These are phyloP conservation scores for Eleginops maclovinus DNA, from an alignment of 2,113 vertebrate species.

Conservation along the genomic window DNA sequence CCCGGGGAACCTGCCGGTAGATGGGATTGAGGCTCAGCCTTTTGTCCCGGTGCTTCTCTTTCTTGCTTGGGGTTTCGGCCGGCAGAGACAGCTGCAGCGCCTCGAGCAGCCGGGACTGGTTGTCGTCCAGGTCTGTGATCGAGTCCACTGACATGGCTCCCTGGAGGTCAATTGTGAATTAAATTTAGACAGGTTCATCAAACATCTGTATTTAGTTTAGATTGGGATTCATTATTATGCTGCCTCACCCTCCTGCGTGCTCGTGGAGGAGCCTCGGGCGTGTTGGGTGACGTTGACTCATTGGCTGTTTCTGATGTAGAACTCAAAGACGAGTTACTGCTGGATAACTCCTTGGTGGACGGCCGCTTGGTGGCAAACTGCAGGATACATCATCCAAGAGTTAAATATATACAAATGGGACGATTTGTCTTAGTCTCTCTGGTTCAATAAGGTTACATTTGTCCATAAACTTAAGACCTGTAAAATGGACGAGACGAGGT, in stretches of 20 bases:
- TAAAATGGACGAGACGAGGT: conserved; percentile 91
- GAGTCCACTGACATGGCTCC: conserved; percentile 99
- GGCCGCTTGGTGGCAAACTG: conserved; percentile 92
- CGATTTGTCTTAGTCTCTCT: not conserved
- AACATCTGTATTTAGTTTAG: not conserved
- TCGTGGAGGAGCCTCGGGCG: conserved; percentile 90
- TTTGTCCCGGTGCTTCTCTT: conserved; percentile 96
- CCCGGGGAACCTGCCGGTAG: conserved; percentile 96
- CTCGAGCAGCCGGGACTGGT: conserved; percentile 95
- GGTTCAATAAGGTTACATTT: not conserved
- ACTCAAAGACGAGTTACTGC: conserved; percentile 99
- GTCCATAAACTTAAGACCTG: conserved; percentile 69
- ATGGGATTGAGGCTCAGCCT: conserved; percentile 97
- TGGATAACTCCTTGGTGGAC: conserved; percentile 96
- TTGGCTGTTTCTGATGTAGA: conserved; percentile 97
- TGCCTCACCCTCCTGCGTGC: conserved; percentile 90
- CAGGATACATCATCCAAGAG: conserved; percentile 29
- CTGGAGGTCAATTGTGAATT: conserved; percentile 71
- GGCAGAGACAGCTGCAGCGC: conserved; percentile 97
- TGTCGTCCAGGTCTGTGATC: conserved; percentile 98
- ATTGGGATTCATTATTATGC: not conserved
- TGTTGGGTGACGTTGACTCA: conserved; percentile 94
- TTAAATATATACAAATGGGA: not conserved
- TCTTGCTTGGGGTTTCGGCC: conserved; percentile 91
- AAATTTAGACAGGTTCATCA: not conserved